These are phyloP conservation scores for Argyresthia goedartella DNA, from an alignment of 2,888 invertebrate species.

Conservation along the genomic window DNA sequence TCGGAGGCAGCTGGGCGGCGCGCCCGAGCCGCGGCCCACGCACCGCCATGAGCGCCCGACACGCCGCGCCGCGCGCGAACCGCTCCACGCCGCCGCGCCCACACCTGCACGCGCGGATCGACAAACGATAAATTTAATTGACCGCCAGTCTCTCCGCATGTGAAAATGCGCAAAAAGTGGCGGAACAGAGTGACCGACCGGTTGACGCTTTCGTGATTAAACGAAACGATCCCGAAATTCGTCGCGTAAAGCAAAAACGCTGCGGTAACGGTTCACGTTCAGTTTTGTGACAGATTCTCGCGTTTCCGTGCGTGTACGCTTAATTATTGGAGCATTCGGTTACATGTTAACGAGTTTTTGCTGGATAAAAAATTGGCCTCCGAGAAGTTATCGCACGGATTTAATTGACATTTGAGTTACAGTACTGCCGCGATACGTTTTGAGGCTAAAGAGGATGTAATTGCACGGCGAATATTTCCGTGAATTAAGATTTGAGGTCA, in stretches of 20 bases:
- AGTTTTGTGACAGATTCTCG: conserved; percentile 14
- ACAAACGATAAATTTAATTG: conserved; percentile 8
- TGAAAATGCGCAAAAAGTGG: conserved; percentile 29
- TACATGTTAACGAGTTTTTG: conserved; percentile 12
- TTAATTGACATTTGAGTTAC: conserved; percentile 17
- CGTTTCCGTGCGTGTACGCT: conserved; percentile 9
- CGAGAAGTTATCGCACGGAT: conserved; percentile 11
- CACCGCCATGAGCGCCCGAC: conserved; percentile 17
- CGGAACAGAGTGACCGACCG: conserved; percentile 18
- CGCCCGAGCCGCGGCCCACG: conserved; percentile 8
- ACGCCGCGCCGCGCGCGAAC: conserved; percentile 26
- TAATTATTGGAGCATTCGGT: conserved; percentile 11
- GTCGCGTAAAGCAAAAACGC: conserved; percentile 13
- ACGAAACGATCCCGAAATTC: conserved; percentile 6
- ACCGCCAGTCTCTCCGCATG: conserved; percentile 3
- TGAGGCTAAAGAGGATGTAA: conserved; percentile 7
- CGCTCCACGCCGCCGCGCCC: neutral
- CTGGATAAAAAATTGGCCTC: conserved; percentile 10
- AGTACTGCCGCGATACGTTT: conserved; percentile 3
- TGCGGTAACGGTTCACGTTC: conserved; percentile 7
- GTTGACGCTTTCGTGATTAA: conserved; percentile 10
- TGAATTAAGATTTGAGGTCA: conserved; percentile 1
- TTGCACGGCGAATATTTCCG: conserved; percentile 7
- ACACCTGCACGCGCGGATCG: conserved; percentile 5
- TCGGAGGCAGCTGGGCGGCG: conserved; percentile 52